phyloP scores from a whole-genome alignment of 2,888 invertebrate genomes.

The Sarcophaga variegata region DNA sequence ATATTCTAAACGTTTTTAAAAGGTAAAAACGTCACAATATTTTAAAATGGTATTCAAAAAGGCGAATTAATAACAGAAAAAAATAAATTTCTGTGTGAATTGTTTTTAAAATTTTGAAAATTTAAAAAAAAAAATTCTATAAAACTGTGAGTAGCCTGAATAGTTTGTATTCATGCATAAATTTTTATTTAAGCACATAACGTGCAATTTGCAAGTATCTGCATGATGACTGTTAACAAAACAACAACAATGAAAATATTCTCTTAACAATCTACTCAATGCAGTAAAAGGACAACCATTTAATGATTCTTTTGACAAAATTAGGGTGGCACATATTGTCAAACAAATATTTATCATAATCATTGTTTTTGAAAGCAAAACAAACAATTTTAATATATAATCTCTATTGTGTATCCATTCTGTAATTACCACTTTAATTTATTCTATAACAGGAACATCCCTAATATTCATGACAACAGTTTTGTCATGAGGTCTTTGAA shows the following conservation, averaged over 20 bases:
- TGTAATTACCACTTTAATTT: not conserved
- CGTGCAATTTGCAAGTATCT: conserved; percentile 61
- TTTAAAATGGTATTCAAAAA: no score
- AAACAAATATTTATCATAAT: no score
- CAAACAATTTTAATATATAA: not conserved
- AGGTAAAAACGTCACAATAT: no score
- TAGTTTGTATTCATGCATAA: conserved; percentile 42
- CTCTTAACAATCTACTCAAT: conserved; percentile 18
- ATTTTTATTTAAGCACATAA: conserved; percentile 55
- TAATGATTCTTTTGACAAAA: not conserved
- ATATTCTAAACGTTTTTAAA: no score
- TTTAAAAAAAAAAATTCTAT: no score
- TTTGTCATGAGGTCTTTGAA: not conserved
- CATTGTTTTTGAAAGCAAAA: not conserved
- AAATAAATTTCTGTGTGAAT: no score
- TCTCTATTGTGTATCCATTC: no score
- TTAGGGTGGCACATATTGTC: not conserved
- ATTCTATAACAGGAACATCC: not conserved
- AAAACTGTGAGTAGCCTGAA: conserved; percentile 4
- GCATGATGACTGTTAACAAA: conserved; percentile 56
- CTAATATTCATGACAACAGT: conserved; percentile 10
- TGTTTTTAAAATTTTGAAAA: no score
- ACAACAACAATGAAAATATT: conserved; percentile 29
- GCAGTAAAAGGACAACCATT: conserved; percentile 34
- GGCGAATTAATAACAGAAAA: no score